Base-by-base conservation (phyloP, 1,140 invertebrate genomes). In the Sarcophaga peregrina region DNA sequence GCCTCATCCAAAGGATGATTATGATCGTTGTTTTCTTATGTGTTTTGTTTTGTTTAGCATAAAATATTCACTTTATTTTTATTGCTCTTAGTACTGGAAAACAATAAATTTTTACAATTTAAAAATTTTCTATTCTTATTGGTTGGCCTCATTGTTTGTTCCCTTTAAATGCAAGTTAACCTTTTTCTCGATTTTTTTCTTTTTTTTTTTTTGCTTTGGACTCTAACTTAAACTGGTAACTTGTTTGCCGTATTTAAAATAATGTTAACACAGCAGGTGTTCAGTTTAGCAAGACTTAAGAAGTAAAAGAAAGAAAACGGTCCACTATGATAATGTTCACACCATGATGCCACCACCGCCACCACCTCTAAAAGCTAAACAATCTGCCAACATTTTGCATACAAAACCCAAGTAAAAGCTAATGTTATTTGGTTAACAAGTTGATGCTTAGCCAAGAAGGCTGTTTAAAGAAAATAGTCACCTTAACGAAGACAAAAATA, bases 251-350 rank as follows among this genome's bases (percentile, higher is more conserved):
- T 76, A 76, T 76, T 76, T 76, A 50, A 76, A 76, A 17, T 76
- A 76, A 76, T 76, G 74, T 76, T 76, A 76, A 76, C 74, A 76
- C 74, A 76, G 74, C 74, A 76, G 74, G 74, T 76, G 74, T 76
- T 76, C 15, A 25, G 8, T 48, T 48, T 7, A 76, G 46, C 74
- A 76, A 68, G 20, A 68, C 6, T 9, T n/a, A 62, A n/a, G 7
- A 13, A 17, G 58, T 13, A 6, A 62, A n/a, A n/a, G 58, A 62
- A 62, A 62, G 7, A 58, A 58, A 58, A 58, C 54, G 54, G 54
- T 58, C 13, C 54, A 58, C 11, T 58, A 46, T 76, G 74, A 76
- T 76, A 76, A 76, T 76, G 74, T 76, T 76, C 74, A 76, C 74
- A 76, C 74, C 74, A 76, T 76, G 74, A 76, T 76, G 25, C 46